phyloP scores from a whole-genome alignment of 2,888 invertebrate genomes.

The Caenorhabditis uteleia region DNA sequence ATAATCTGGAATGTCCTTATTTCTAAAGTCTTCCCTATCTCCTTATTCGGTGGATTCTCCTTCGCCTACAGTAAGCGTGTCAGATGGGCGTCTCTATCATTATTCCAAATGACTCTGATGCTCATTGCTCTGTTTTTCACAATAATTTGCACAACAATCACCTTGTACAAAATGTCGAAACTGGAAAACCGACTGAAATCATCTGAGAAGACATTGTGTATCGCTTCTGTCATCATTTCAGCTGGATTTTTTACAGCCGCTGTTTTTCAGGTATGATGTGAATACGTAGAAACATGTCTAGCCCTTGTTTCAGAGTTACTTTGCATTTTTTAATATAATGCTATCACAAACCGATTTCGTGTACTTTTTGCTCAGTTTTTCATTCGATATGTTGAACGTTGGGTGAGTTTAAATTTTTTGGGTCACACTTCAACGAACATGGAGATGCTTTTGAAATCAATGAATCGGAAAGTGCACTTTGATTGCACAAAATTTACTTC shows the following conservation, averaged over 20 bases:
- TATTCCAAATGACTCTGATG: not conserved
- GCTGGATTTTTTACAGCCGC: slow-evolving; percentile 12
- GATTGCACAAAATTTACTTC: no score
- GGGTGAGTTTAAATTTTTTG: no score
- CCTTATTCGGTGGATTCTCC: not conserved
- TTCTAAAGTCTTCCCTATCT: not conserved
- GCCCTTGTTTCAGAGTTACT: no score
- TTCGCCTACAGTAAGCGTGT: not conserved
- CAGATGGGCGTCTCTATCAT: not conserved
- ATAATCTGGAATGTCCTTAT: not conserved
- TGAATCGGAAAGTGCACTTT: no score
- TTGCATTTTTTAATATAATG: no score
- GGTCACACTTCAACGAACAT: no score
- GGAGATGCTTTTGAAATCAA: no score
- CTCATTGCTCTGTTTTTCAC: not conserved
- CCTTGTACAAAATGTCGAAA: slow-evolving; percentile 15
- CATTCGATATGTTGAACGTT: no score
- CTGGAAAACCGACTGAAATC: slow-evolving; percentile 16
- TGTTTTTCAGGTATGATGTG: no score
- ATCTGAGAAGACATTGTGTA: slow-evolving; percentile 19
- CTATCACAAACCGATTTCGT: no score
- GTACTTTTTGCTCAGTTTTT: no score
- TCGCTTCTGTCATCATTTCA: slow-evolving; percentile 14
- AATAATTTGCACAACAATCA: slow-evolving; percentile 10
- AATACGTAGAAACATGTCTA: no score